These are phyloP conservation scores for Agriotes lineatus DNA, from an alignment of 2,888 invertebrate genomes.

Conservation along the genomic window DNA sequence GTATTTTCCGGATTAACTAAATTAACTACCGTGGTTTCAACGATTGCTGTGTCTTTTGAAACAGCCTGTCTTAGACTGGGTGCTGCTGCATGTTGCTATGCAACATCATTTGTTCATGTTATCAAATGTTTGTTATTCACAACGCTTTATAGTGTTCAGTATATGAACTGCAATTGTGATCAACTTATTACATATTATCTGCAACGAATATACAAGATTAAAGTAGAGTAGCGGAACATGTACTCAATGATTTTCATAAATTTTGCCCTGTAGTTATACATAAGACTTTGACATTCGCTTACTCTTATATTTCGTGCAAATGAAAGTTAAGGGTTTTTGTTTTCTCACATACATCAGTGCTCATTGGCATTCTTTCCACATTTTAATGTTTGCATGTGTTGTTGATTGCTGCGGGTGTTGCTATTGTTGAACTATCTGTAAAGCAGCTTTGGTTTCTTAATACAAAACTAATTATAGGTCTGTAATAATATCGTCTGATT, in stretches of 20 bases:
- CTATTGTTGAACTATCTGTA: no score
- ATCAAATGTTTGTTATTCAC: slow-evolving; percentile 58
- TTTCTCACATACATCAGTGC: not conserved
- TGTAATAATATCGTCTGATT: no score
- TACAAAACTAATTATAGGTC: no score
- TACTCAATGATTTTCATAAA: slow-evolving; percentile 43
- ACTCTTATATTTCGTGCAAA: slow-evolving; percentile 19
- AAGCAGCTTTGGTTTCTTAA: no score
- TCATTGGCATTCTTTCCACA: no score
- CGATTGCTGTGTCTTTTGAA: slow-evolving; percentile 36
- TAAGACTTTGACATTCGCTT: slow-evolving; percentile 15
- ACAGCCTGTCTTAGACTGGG: slow-evolving; percentile 59
- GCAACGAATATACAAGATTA: slow-evolving; percentile 52
- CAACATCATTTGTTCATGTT: slow-evolving; percentile 62
- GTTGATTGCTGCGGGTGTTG: no score
- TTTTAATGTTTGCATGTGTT: no score
- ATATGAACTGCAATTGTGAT: slow-evolving; percentile 68
- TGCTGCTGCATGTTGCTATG: slow-evolving; percentile 60
- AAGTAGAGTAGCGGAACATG: slow-evolving; percentile 46
- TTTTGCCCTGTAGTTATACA: slow-evolving; percentile 31
- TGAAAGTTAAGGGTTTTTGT: slow-evolving; percentile 39
- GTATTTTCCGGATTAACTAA: no score
- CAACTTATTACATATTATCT: slow-evolving; percentile 55
- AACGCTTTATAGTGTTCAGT: slow-evolving; percentile 67
- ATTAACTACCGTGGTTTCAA: no score